phyloP scores from a whole-genome alignment of 2,888 invertebrate species.

The Ochlodes sylvanus region DNA sequence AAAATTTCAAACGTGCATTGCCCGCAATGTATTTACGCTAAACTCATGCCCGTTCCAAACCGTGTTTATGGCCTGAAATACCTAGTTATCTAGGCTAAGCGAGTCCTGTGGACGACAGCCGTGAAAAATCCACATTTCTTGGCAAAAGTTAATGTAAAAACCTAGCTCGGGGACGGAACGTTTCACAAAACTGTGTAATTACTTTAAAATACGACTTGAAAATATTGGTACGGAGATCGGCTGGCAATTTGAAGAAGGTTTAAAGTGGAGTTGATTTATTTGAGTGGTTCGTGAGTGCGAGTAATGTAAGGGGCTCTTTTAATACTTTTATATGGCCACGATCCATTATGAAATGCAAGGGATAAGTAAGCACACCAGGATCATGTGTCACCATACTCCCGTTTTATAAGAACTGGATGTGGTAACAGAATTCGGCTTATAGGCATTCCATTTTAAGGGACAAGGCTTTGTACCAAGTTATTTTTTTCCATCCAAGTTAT shows the following conservation, averaged over 20 bases:
- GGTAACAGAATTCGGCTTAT: not conserved
- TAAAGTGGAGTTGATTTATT: constrained; percentile 11
- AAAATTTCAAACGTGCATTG: not conserved
- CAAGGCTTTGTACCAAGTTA: too few relatives aligned
- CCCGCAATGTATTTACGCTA: constrained; percentile 4
- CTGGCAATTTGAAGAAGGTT: not conserved
- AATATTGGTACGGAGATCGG: not conserved
- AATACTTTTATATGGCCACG: not conserved
- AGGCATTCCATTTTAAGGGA: too few relatives aligned
- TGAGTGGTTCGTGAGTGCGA: not conserved
- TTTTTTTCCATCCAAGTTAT: too few relatives aligned
- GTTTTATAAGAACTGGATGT: not conserved
- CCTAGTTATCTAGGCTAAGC: constrained; percentile 37
- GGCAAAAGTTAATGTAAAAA: constrained; percentile 34
- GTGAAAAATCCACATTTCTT: constrained; percentile 37
- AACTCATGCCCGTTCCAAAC: constrained; percentile 10
- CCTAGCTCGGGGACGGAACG: not conserved
- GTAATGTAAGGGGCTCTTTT: not conserved
- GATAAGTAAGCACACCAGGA: too few relatives aligned
- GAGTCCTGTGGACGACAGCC: constrained; percentile 33
- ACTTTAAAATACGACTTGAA: constrained; percentile 18
- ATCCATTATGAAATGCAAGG: too few relatives aligned
- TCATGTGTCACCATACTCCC: not conserved
- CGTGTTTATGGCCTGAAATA: constrained; percentile 28
- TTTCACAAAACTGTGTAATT: constrained; percentile 27